phyloP scores from a whole-genome alignment of 2,888 invertebrate species.

The Gari tellinella region DNA sequence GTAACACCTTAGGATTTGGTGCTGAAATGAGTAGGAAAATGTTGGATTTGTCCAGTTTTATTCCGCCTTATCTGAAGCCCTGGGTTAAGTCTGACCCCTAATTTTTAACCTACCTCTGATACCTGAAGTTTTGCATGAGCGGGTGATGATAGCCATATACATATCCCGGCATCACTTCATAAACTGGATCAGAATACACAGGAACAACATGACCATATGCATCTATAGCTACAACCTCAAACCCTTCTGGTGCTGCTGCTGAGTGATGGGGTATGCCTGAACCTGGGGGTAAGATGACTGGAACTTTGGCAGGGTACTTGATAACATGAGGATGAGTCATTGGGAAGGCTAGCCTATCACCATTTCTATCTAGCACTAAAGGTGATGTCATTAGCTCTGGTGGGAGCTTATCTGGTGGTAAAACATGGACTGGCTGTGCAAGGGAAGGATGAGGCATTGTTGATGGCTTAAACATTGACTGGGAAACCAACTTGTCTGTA shows the following conservation, averaged over 20 bases:
- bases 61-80: too few species aligned
- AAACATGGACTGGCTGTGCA: neutral
- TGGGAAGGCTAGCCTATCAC: neutral
- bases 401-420: neutral
- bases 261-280: constrained; percentile 25
- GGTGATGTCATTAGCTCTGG: neutral
- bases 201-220: constrained; percentile 61
- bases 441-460: neutral
- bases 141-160: constrained; percentile 58
- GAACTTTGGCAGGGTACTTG: constrained; percentile 51
- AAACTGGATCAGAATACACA: constrained; percentile 55
- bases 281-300: constrained; percentile 47
- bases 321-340: constrained; percentile 23
- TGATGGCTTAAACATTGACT: constrained; percentile 1
- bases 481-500: neutral
- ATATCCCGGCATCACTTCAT: constrained; percentile 62
- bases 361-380: constrained; percentile 4
- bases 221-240: constrained; percentile 61
- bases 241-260: constrained; percentile 32
- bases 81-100: too few species aligned
- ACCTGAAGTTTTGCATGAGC: constrained; percentile 54
- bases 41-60: too few species aligned
- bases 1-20: too few species aligned
- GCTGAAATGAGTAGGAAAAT: neutral
- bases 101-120: constrained; percentile 62